phyloP scores from a whole-genome alignment of 2,797 vertebrate genomes.

The Rhabdophis nuchalis region DNA sequence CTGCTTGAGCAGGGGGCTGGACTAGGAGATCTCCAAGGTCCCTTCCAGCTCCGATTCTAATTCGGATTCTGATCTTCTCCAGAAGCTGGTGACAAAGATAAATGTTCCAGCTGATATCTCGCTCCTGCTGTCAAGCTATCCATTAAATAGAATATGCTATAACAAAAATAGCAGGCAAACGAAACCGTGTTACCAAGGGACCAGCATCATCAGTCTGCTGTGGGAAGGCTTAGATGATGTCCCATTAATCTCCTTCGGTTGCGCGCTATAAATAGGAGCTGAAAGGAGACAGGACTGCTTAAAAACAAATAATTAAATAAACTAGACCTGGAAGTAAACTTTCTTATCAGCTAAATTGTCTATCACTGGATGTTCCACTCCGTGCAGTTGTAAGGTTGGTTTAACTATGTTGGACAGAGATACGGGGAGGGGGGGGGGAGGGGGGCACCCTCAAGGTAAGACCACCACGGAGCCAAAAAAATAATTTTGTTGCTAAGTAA shows the following conservation, averaged over 20 bases:
- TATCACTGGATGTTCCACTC: not conserved
- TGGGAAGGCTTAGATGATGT: slow-evolving; percentile 3
- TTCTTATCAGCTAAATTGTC: not conserved
- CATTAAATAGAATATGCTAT: slow-evolving; percentile 30
- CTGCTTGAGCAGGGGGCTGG: no score
- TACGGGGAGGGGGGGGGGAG: no score
- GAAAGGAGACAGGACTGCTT: slow-evolving; percentile 5
- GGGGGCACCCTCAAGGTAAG: no score
- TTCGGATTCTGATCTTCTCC: not conserved
- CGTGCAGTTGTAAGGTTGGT: not conserved
- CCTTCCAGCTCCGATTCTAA: no score
- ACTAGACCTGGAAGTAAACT: not conserved
- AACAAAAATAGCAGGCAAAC: slow-evolving; percentile 34
- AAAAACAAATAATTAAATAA: not conserved
- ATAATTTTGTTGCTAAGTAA: no score
- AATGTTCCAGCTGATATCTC: slow-evolving; percentile 6
- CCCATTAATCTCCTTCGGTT: not conserved
- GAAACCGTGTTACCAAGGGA: slow-evolving; percentile 2
- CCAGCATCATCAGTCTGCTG: slow-evolving; percentile 37
- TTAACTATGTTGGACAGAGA: no score
- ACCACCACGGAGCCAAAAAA: no score
- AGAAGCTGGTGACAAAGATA: slow-evolving; percentile 36
- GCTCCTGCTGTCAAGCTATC: slow-evolving; percentile 9
- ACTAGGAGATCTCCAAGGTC: no score
- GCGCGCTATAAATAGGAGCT: not conserved